phyloP scores from a whole-genome alignment of 2,113 vertebrate species.

The Rostratula benghalensis region DNA sequence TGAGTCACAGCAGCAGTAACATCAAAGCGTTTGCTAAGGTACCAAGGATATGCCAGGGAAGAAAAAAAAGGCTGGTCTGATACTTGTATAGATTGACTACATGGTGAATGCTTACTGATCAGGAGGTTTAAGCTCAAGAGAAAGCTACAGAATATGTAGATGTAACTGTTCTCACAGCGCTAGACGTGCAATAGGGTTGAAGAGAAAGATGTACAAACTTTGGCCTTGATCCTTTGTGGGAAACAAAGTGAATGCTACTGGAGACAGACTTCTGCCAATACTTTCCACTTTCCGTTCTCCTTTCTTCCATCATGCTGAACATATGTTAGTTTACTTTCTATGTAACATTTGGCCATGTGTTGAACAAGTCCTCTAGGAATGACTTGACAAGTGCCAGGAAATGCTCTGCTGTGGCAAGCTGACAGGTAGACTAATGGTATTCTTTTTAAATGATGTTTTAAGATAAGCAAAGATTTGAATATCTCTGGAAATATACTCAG shows the following conservation, averaged over 20 bases:
- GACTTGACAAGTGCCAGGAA: background rate
- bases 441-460: background rate
- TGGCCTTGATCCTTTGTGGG: background rate
- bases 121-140: background rate
- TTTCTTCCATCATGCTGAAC: background rate
- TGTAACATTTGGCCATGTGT: conserved; percentile 12
- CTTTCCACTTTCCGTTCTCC: background rate
- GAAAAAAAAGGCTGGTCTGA: background rate
- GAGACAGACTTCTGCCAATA: background rate
- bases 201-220: background rate
- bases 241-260: background rate
- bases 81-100: background rate
- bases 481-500: background rate
- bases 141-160: background rate
- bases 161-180: background rate
- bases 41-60: background rate
- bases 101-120: background rate
- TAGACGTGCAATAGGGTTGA: background rate
- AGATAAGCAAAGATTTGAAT: background rate
- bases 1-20: background rate
- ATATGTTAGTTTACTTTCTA: background rate
- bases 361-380: conserved; percentile 21
- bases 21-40: background rate
- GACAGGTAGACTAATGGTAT: background rate
- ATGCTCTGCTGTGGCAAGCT: background rate